Conservation (phyloP, 2,888 invertebrate species). For the Drosophila mimica region DNA sequence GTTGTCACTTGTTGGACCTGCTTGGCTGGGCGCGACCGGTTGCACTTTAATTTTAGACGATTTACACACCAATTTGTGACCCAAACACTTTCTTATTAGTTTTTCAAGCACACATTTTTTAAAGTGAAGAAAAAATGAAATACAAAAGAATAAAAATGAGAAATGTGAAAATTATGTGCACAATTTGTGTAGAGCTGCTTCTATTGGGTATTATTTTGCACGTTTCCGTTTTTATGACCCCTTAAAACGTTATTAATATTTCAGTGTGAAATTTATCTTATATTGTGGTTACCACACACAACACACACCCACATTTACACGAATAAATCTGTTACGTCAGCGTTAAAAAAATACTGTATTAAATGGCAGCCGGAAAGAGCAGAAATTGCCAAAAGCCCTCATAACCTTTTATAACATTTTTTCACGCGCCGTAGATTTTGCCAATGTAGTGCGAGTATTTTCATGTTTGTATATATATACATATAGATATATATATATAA, state of each 20-base stretch:
- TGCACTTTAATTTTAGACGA: constrained; percentile 57
- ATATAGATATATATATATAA: not conserved
- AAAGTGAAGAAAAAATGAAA: not conserved
- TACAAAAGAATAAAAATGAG: constrained; percentile 37
- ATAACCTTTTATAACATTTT: constrained; percentile 61
- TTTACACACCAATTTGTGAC: constrained; percentile 49
- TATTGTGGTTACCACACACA: constrained; percentile 48
- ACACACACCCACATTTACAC: not conserved
- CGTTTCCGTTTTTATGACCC: constrained; percentile 31
- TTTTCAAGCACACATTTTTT: constrained; percentile 29
- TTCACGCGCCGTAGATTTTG: constrained; percentile 62
- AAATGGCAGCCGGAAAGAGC: constrained; percentile 16
- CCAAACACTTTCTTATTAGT: constrained; percentile 49
- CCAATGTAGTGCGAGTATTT: constrained; percentile 40
- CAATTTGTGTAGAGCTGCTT: constrained; percentile 33
- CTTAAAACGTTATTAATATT: constrained; percentile 58
- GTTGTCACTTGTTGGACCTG: constrained; percentile 70
- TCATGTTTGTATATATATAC: constrained; percentile 1
- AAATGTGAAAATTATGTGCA: constrained; percentile 45
- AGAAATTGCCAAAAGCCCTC: constrained; percentile 45
- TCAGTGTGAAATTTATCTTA: constrained; percentile 58
- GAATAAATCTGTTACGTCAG: constrained; percentile 29
- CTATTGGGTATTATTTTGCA: constrained; percentile 10
- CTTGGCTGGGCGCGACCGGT: constrained; percentile 34
- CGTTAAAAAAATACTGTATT: constrained; percentile 11